phyloP scores from a whole-genome alignment of 2,113 vertebrate species.

The Phalacrocorax pelagicus region DNA sequence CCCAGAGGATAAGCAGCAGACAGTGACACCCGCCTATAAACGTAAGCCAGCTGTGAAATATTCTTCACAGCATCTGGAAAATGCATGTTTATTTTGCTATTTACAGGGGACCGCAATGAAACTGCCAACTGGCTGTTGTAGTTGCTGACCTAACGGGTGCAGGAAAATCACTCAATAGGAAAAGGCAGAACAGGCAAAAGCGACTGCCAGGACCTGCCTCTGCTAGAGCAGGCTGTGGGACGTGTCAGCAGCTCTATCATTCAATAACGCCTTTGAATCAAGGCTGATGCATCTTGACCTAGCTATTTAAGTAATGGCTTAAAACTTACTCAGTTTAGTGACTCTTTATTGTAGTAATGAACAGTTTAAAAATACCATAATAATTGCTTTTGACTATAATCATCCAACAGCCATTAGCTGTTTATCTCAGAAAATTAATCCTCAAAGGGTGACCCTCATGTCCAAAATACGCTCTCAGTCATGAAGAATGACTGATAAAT shows the following conservation, averaged over 20 bases:
- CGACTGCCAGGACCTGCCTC: not conserved
- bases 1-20: not conserved
- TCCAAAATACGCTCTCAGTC: not conserved
- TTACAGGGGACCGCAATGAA: not conserved
- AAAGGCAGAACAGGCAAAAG: not conserved
- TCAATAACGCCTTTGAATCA: not conserved
- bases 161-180: not conserved
- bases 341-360: not conserved
- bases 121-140: not conserved
- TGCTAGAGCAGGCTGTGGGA: not conserved
- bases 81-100: not conserved
- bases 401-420: not conserved
- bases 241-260: not conserved
- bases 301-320: not conserved
- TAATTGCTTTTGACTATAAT: not conserved
- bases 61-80: not conserved
- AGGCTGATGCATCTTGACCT: not conserved
- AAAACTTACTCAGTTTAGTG: not conserved
- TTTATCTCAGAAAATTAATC: slow-evolving; percentile 26
- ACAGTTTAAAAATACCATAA: not conserved
- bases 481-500: not conserved
- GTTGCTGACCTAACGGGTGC: not conserved
- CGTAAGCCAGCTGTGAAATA: not conserved
- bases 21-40: not conserved
- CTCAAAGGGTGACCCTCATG: not conserved